Evolutionary conservation across 2,888 invertebrate genomes (phyloP), one percentile per base, ranked within the genome.

Genomic region (Microctonus aethiopoides): DNA sequence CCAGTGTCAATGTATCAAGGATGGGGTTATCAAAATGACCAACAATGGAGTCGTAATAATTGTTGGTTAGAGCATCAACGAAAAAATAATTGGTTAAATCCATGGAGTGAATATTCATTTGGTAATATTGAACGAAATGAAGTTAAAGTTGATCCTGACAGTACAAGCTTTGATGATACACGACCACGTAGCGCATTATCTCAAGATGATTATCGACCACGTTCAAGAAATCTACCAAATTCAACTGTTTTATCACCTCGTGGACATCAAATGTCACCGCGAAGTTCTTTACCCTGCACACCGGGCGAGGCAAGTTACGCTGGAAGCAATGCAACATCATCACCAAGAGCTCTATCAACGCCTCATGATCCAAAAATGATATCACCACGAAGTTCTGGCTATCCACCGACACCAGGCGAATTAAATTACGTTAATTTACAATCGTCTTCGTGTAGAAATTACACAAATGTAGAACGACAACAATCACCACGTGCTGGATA

Each of bases 71-170:
- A 86, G 51, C 87, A 46, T 0, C 46, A 87, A 65, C 78, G 86
- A 13, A 86, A 86, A 69, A 84, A 81, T 67, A 84, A 83, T 69
- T 87, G 87, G 87, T 62, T 86, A 60, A 86, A 86, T 75, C 82
- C 85, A 3, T 86, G 86, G 85, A 76, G 78, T 16, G 86, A 86
- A 34, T 86, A 85, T 70, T 79, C 83, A 2, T 86, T 84, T 62
- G 81, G 83, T 39, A 81, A 81, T 7, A 69, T 86, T 41, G 86
- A 86, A 36, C 89, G 89, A 74, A 46, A 46, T 46, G 90, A 89
- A n/a, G 87, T 89, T 0, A 93, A 93, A 82, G 93, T 93, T 76
- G 93, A 93, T 79, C 93, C 93, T 0, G 93, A 93, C 79, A 93
- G 93, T 13, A 93, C 93, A 0, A 93, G 86, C 67, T 70, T 86